Evolutionary conservation across 2,888 invertebrate species (phyloP), one percentile per base, ranked within the genome.

Genomic region (Morpho deidamia): DNA sequence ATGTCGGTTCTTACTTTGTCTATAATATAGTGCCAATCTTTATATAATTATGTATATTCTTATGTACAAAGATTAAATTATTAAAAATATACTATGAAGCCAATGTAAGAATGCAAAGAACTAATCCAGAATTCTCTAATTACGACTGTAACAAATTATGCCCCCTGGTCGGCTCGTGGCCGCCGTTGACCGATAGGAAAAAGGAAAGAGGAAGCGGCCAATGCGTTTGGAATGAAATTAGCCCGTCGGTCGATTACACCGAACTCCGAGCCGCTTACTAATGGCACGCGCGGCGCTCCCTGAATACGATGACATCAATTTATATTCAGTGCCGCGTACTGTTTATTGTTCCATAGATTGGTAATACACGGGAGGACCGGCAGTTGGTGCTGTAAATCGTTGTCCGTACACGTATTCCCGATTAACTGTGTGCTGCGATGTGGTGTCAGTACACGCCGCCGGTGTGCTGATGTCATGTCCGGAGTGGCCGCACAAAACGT

Each of bases 331-430:
- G 62, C 63, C 72, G 80, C 81, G 74, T 72, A 74, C 80, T 75
- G 81, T 87, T 88, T 89, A 89, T 89, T 87, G 88, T 89, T 87
- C 83, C 81, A 84, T 84, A 83, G 87, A 83, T 87, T 72, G 85
- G 84, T 89, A 89, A 88, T 89, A 89, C 88, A 89, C 86, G 82
- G 81, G 81, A 82, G 85, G 85, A 87, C 85, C 82, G 86, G 77
- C 87, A 84, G 80, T 87, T 86, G 83, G 80, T 75, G 83, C 85
- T 88, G 87, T 89, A 89, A 89, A 86, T 83, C 82, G 85, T 82
- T 86, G 85, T 83, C 84, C 77, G 75, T 83, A 86, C 87, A 88
- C 83, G 84, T 84, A 78, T 80, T 74, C 76, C 75, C 83, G 85
- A 87, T 84, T 85, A 86, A 85, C 85, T 82, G 83, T 83, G 81